Evolutionary conservation across 2,888 invertebrate genomes (phyloP).

Genomic region (Lissonota sp.): DNA sequence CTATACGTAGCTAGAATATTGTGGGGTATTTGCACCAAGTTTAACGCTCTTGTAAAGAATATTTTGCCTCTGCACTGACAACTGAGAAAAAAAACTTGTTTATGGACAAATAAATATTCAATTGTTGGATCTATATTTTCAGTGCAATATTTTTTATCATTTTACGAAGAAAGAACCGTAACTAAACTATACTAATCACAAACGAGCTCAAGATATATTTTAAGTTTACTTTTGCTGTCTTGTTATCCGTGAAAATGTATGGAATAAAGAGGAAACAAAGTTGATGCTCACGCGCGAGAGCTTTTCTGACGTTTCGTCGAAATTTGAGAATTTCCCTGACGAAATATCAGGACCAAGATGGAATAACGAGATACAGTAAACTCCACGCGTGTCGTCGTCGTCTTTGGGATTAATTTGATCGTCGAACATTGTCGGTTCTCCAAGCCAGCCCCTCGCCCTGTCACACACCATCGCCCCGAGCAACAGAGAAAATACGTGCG

Average conservation of each 20-base stretch:
- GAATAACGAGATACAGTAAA: slow-evolving; percentile 37
- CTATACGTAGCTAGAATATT: slow-evolving; percentile 2
- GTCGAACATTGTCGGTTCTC: slow-evolving; percentile 2
- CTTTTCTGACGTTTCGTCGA: neutral
- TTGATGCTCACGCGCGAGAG: neutral
- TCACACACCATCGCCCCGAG: neutral
- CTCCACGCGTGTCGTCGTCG: slow-evolving; percentile 30
- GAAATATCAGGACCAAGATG: slow-evolving; percentile 15
- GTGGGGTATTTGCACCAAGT: too few relatives aligned
- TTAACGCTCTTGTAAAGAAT: too few relatives aligned
- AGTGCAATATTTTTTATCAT: neutral
- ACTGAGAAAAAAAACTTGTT: too few relatives aligned
- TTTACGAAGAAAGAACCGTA: neutral
- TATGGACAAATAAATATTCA: too few relatives aligned
- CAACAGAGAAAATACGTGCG: slow-evolving; percentile 25
- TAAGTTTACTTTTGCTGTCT: too few relatives aligned
- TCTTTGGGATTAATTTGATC: slow-evolving; percentile 49
- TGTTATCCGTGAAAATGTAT: too few relatives aligned
- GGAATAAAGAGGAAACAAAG: neutral
- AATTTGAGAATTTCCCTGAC: slow-evolving; percentile 35
- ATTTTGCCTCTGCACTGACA: too few relatives aligned
- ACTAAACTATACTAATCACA: too few relatives aligned
- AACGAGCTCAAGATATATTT: too few relatives aligned
- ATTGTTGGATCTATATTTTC: too few relatives aligned
- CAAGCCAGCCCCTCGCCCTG: neutral